Evolutionary conservation across 2,113 vertebrate species (phyloP).

Genomic region (Seriola aureovittata): DNA sequence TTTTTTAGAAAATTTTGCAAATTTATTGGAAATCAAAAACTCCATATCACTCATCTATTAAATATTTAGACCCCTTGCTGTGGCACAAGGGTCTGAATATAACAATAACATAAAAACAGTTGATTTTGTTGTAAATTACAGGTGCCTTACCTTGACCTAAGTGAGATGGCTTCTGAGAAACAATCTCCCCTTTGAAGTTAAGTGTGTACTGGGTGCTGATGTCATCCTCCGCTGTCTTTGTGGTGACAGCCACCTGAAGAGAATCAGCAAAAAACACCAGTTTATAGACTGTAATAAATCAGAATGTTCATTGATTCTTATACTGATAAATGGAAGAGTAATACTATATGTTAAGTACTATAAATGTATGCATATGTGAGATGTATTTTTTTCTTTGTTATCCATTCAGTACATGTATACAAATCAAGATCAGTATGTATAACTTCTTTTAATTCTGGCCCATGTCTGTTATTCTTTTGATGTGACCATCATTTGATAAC

Average conservation of each 20-base stretch:
- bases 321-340: background rate
- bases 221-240: slow-evolving; percentile 90
- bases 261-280: background rate
- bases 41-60: no score
- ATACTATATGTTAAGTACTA: background rate
- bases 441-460: no score
- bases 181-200: slow-evolving; percentile 87
- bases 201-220: slow-evolving; percentile 90
- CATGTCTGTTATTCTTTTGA: background rate
- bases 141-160: slow-evolving; percentile 89
- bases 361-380: background rate
- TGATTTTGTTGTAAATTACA: background rate
- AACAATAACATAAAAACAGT: background rate
- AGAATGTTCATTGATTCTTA: background rate
- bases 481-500: background rate
- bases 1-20: no score
- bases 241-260: slow-evolving; percentile 91
- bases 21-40: no score
- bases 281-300: background rate
- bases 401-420: background rate
- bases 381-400: background rate
- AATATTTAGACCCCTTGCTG: no score
- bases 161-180: slow-evolving; percentile 93
- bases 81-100: no score
- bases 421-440: background rate